These are phyloP conservation scores for Meteorus colon DNA, from an alignment of 2,888 invertebrate genomes.

Conservation along the genomic window DNA sequence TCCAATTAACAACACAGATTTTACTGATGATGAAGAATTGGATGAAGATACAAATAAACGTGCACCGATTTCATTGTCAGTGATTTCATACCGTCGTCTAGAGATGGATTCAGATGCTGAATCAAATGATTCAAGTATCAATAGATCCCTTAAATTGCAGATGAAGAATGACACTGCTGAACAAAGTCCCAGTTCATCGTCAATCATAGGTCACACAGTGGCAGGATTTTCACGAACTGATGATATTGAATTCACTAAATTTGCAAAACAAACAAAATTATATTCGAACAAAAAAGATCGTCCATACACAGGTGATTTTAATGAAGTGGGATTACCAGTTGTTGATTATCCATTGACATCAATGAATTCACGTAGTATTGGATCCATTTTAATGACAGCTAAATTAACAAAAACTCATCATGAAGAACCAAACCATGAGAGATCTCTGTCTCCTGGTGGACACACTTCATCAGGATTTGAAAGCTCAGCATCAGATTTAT, in stretches of 20 bases:
- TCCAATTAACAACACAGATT: slow-evolving; percentile 44
- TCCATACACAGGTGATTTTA: slow-evolving; percentile 64
- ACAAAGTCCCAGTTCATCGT: slow-evolving; percentile 47
- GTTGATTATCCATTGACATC: slow-evolving; percentile 46
- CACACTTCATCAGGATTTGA: slow-evolving; percentile 63
- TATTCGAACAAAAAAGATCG: slow-evolving; percentile 4
- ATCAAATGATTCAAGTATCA: slow-evolving; percentile 59
- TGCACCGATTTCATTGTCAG: slow-evolving; percentile 44
- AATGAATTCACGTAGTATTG: slow-evolving; percentile 46
- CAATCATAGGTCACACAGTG: slow-evolving; percentile 34
- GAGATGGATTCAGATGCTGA: slow-evolving; percentile 69
- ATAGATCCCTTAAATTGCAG: neutral
- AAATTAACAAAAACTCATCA: slow-evolving; percentile 42
- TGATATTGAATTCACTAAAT: slow-evolving; percentile 58
- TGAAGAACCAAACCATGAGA: slow-evolving; percentile 31
- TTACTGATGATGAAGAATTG: slow-evolving; percentile 61
- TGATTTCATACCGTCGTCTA: slow-evolving; percentile 65
- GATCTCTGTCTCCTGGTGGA: slow-evolving; percentile 61
- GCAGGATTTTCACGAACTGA: slow-evolving; percentile 58
- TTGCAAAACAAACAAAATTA: slow-evolving; percentile 22
- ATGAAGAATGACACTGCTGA: slow-evolving; percentile 31
- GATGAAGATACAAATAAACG: neutral
- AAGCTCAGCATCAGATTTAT: slow-evolving; percentile 52
- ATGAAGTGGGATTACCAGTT: slow-evolving; percentile 69
- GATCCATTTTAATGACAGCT: slow-evolving; percentile 42